Percentiles rank a stretch among this genome's conserved stretches.
These are phyloP conservation scores for Eutrigla gurnardus DNA, from an alignment of 2,797 vertebrate species.

Conservation along the genomic window DNA sequence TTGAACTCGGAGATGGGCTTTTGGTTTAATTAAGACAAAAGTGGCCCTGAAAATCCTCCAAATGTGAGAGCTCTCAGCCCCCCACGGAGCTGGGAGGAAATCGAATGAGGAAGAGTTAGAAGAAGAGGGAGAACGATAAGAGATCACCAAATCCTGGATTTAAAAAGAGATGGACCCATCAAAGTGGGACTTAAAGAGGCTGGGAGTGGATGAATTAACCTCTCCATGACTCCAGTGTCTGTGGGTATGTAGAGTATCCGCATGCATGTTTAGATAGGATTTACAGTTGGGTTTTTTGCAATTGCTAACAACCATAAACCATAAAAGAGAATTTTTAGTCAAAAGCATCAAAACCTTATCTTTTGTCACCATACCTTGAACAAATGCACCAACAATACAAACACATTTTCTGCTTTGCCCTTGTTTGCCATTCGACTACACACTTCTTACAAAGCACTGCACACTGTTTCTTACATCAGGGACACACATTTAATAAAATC, in stretches of 20 bases:
- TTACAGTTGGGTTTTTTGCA: not conserved
- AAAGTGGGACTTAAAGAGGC: constrained; percentile 31
- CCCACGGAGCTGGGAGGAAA: constrained; percentile 49
- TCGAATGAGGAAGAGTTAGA: constrained; percentile 21
- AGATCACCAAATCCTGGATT: constrained; percentile 55
- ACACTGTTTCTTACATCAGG: no score
- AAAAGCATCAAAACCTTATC: no score
- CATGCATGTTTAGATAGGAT: constrained; percentile 3
- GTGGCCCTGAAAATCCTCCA: constrained; percentile 52
- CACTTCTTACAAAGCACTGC: no score
- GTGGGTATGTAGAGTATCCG: not conserved
- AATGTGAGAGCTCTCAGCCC: constrained; percentile 35
- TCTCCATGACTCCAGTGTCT: constrained; percentile 29
- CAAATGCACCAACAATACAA: no score
- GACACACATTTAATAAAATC: no score
- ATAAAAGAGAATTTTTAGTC: no score
- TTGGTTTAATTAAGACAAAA: constrained; percentile 69
- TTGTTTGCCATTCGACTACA: no score
- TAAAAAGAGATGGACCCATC: constrained; percentile 44
- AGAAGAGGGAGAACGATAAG: constrained; percentile 33
- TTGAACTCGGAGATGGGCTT: constrained; percentile 28
- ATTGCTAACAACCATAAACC: no score
- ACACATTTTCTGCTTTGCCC: no score
- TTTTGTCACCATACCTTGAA: no score
- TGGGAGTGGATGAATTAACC: constrained; percentile 42